Evolutionary conservation across 2,797 vertebrate species (phyloP).

Genomic region (Anomalospiza imberbis): DNA sequence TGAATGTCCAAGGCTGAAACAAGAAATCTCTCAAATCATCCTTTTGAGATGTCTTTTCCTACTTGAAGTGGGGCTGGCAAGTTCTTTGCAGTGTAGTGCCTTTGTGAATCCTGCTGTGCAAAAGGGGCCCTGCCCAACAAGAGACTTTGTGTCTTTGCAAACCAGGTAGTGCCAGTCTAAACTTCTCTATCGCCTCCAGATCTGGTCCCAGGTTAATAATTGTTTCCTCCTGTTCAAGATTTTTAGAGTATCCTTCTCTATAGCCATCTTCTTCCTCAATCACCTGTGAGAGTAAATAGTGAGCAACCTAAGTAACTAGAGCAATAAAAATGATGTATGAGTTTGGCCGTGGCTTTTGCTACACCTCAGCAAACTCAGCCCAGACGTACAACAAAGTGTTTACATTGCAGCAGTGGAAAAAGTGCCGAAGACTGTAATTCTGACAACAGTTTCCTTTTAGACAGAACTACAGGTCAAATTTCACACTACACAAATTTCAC

Average conservation of each 20-base stretch:
- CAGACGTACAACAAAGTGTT: constrained; percentile 32
- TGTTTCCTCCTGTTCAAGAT: background rate
- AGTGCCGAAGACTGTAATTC: constrained; percentile 7
- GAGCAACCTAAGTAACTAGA: background rate
- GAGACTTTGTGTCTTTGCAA: background rate
- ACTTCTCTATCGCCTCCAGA: background rate
- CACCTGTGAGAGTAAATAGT: constrained; percentile 11
- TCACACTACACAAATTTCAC: background rate
- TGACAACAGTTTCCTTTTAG: background rate
- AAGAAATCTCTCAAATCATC: background rate
- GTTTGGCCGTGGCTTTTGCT: background rate
- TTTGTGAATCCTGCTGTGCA: background rate
- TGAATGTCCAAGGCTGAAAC: background rate
- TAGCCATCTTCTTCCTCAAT: constrained; percentile 46
- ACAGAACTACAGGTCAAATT: background rate
- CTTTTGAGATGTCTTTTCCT: background rate
- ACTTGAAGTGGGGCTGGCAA: background rate
- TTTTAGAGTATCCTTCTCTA: background rate
- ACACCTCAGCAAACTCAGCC: constrained; percentile 12
- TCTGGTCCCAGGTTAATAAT: constrained; percentile 43
- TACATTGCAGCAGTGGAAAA: constrained; percentile 33
- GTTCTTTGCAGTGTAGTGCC: background rate
- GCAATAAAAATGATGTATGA: constrained; percentile 29
- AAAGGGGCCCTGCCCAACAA: background rate
- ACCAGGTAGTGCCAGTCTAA: background rate